A percentile compares a stretch with the other conserved stretches of the same genome.
phyloP scores from a whole-genome alignment of 2,888 invertebrate species.

The Synanthedon vespiformis region DNA sequence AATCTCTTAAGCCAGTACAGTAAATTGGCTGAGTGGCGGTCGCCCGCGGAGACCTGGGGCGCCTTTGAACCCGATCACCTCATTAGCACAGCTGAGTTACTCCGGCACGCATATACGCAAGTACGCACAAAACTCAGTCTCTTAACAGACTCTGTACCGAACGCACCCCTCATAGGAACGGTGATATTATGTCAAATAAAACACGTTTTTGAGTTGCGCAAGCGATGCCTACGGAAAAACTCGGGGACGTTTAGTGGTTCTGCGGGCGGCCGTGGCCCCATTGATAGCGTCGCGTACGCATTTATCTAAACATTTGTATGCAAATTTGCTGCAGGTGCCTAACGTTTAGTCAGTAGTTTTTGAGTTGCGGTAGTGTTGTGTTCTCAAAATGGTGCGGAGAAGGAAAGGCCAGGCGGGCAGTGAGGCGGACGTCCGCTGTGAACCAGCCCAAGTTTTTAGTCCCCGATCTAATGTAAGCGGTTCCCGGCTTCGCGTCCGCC shows the following conservation, averaged over 20 bases:
- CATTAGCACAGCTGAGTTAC: slow-evolving; percentile 59
- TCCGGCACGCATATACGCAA: slow-evolving; percentile 41
- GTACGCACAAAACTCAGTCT: slow-evolving; percentile 52
- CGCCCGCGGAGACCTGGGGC: slow-evolving; percentile 44
- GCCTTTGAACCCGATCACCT: slow-evolving; percentile 65
- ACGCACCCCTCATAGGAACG: slow-evolving; percentile 34
- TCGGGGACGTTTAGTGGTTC: slow-evolving; percentile 56
- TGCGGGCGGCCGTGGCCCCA: slow-evolving; percentile 67
- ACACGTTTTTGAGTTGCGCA: slow-evolving; percentile 33
- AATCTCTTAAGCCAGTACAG: slow-evolving; percentile 5
- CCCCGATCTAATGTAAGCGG: slow-evolving; percentile 52
- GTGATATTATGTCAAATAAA: slow-evolving; percentile 23
- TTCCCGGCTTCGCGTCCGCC: slow-evolving; percentile 70
- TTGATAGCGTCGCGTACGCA: slow-evolving; percentile 43
- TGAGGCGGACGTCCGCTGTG: slow-evolving; percentile 62
- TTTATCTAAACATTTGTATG: slow-evolving; percentile 53
- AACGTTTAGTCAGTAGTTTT: slow-evolving; percentile 26
- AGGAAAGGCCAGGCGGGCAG: slow-evolving; percentile 56
- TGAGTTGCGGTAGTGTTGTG: slow-evolving; percentile 29
- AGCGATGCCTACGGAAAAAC: slow-evolving; percentile 52
- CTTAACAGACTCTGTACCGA: slow-evolving; percentile 46
- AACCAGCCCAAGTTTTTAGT: slow-evolving; percentile 67
- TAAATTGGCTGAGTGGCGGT: slow-evolving; percentile 36
- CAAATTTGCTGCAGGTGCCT: slow-evolving; percentile 40
- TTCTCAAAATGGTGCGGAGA: slow-evolving; percentile 45